Evolutionary conservation across 64 coral and sea anemone genomes (phyloP).

Genomic region (Hydrozoanthus tunicans): DNA sequence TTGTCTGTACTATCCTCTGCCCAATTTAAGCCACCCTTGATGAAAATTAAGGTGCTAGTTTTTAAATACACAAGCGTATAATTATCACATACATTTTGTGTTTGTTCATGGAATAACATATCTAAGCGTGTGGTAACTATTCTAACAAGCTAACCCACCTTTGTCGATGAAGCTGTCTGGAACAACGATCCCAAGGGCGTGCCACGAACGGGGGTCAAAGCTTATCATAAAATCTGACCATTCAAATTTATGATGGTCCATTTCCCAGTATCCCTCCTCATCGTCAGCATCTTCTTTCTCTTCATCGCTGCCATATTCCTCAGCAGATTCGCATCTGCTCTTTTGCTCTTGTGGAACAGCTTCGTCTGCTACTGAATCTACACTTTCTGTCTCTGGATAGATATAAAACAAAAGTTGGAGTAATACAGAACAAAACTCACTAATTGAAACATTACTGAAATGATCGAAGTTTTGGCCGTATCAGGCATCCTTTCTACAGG

Average conservation of each 20-base stretch:
- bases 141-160: conserved; percentile 33
- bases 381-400: background rate
- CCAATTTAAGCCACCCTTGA: too few relatives aligned
- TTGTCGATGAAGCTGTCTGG: conserved; percentile 90
- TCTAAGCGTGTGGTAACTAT: background rate
- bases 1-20: too few relatives aligned
- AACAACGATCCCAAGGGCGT: conserved; percentile 80
- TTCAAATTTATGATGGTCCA: conserved; percentile 95
- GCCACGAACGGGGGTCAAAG: conserved; percentile 87
- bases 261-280: conserved; percentile 72
- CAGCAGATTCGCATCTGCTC: background rate
- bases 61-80: too few relatives aligned
- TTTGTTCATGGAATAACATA: background rate
- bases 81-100: too few relatives aligned
- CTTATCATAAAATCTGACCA: conserved; percentile 88
- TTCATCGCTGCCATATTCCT: conserved; percentile 3
- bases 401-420: background rate
- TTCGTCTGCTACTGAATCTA: background rate
- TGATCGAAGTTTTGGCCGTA: too few relatives aligned
- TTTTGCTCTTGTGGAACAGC: background rate
- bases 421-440: background rate
- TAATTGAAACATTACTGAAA: too few relatives aligned
- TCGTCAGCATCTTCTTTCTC: background rate
- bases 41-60: too few relatives aligned
- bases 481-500: too few relatives aligned